Conservation (phyloP, 2,888 invertebrate genomes). For the Chrysomela aeneicollis region DNA sequence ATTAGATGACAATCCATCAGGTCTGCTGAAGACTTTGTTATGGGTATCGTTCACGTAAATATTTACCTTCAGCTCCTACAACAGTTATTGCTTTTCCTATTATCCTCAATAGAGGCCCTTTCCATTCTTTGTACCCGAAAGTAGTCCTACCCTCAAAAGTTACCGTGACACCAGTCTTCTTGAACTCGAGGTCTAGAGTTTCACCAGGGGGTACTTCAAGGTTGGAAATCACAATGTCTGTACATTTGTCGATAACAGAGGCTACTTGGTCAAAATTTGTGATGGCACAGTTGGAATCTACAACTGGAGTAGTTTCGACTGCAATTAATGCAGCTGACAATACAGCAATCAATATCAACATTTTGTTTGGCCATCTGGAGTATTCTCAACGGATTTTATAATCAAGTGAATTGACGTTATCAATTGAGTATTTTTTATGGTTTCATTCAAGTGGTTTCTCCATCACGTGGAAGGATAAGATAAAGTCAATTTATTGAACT, state of each 20-base stretch:
- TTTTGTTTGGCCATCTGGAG: not conserved
- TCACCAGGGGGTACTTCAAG: conserved; percentile 25
- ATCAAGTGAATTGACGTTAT: not conserved
- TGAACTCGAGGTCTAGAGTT: conserved; percentile 13
- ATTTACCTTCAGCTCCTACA: conserved; percentile 11
- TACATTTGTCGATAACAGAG: conserved; percentile 18
- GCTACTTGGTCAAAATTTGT: conserved; percentile 17
- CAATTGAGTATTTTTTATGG: too few species aligned
- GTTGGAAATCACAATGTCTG: conserved; percentile 14
- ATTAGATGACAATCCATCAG: too few species aligned
- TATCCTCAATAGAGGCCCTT: conserved; percentile 21
- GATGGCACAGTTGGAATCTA: conserved; percentile 19
- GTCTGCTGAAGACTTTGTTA: too few species aligned
- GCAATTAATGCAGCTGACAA: not conserved
- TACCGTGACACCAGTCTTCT: conserved; percentile 18
- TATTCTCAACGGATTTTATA: not conserved
- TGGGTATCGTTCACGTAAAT: too few species aligned
- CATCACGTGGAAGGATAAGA: too few species aligned
- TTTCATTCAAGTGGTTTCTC: not conserved
- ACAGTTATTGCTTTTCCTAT: conserved; percentile 14
- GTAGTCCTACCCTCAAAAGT: conserved; percentile 25
- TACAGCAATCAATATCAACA: not conserved
- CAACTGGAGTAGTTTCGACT: not conserved
- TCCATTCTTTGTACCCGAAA: conserved; percentile 22
- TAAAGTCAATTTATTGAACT: too few species aligned